These are phyloP conservation scores for Geotrupes spiniger DNA, from an alignment of 2,888 invertebrate species.

Conservation along the genomic window DNA sequence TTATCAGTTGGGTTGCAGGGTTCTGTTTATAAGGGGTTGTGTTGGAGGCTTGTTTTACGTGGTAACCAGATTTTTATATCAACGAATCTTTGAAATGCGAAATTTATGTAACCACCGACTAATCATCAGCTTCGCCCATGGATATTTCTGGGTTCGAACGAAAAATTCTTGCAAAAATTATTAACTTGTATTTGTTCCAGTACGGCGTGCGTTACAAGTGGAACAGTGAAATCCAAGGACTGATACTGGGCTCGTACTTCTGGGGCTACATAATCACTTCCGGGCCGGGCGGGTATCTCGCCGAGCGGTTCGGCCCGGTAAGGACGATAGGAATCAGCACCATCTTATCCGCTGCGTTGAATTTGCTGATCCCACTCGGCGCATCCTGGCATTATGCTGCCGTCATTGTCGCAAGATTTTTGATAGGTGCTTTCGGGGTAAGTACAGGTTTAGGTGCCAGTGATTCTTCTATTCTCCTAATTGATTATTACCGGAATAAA, in stretches of 20 bases:
- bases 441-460: no score
- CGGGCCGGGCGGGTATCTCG: conserved; percentile 63
- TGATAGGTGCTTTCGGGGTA: conserved; percentile 64
- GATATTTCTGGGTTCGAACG: no score
- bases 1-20: no score
- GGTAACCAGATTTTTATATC: no score
- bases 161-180: no score
- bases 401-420: conserved; percentile 58
- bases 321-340: conserved; percentile 58
- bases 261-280: conserved; percentile 69
- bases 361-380: conserved; percentile 60
- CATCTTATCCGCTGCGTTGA: conserved; percentile 55
- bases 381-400: conserved; percentile 57
- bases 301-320: conserved; percentile 62
- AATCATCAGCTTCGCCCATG: no score
- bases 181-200: no score
- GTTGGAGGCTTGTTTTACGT: no score
- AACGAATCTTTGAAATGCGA: no score
- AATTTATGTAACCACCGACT: no score
- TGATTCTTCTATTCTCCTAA: no score
- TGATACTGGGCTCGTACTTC: conserved; percentile 65
- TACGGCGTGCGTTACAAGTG: conserved; percentile 56
- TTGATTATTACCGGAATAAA: neutral
- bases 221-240: conserved; percentile 61
- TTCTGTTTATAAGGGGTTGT: no score